Conservation (phyloP, 2,888 invertebrate genomes). For the Drosophila histrio region DNA sequence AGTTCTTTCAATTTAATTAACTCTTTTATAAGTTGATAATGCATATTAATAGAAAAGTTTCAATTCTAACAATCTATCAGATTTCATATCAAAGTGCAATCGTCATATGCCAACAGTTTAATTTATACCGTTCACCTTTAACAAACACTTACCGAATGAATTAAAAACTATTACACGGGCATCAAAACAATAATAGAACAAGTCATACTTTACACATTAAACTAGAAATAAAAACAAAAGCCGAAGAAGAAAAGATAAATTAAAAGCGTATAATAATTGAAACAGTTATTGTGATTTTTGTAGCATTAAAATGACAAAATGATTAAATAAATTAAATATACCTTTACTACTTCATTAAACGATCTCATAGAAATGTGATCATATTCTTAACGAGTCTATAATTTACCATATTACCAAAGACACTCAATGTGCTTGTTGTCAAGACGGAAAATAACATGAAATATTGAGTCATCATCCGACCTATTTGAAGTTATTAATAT, state of each 20-base stretch:
- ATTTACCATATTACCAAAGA: background rate
- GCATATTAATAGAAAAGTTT: background rate
- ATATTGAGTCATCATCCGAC: background rate
- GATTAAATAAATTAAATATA: too few relatives aligned
- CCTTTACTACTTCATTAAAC: too few relatives aligned
- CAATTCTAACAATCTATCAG: background rate
- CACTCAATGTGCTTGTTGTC: background rate
- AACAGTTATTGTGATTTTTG: background rate
- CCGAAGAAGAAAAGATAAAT: background rate
- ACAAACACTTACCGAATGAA: conserved; percentile 11
- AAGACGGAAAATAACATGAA: background rate
- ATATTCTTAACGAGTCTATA: background rate
- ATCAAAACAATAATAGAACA: conserved; percentile 1
- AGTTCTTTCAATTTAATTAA: background rate
- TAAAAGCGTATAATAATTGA: background rate
- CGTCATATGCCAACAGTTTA: background rate
- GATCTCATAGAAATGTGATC: background rate
- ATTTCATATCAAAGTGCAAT: background rate
- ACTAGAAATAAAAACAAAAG: conserved; percentile 12
- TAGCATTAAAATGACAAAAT: too few relatives aligned
- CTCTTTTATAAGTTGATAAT: background rate
- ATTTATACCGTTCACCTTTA: background rate
- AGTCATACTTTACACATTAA: conserved; percentile 1
- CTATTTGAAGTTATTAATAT: background rate
- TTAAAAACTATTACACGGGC: conserved; percentile 6